Evolutionary conservation across 2,113 vertebrate species (phyloP).

Genomic region (Petaurus breviceps): DNA sequence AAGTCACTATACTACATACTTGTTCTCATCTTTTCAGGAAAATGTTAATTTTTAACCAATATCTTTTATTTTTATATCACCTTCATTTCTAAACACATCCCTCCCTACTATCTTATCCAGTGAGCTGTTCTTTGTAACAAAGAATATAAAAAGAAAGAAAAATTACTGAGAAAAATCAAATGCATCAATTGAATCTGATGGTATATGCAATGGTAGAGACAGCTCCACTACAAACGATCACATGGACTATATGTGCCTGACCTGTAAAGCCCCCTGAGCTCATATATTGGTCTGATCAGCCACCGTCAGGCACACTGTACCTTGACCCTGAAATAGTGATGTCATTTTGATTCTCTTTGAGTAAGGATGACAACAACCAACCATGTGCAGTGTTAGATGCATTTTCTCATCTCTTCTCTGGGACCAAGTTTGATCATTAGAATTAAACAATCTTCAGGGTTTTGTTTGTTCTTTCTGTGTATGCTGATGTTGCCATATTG

Average conservation of each 20-base stretch:
- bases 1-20: not conserved
- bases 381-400: too few species aligned
- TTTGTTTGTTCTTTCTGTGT: not conserved
- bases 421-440: not conserved
- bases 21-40: not conserved
- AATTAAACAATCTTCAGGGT: not conserved
- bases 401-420: not conserved
- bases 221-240: too few species aligned
- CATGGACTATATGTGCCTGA: too few species aligned
- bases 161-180: not conserved
- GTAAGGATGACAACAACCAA: too few species aligned
- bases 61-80: not conserved
- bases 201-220: not conserved
- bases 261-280: too few species aligned
- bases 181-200: not conserved
- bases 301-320: too few species aligned
- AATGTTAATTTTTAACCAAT: not conserved
- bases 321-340: too few species aligned
- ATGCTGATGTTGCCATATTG: not conserved
- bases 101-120: not conserved
- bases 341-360: too few species aligned
- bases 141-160: not conserved
- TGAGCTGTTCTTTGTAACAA: not conserved
- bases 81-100: not conserved
- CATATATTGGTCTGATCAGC: too few species aligned